A percentile compares a stretch with the other conserved stretches of the same genome.
Evolutionary conservation across 1,140 invertebrate species (phyloP).

Genomic region (Halesus radiatus): DNA sequence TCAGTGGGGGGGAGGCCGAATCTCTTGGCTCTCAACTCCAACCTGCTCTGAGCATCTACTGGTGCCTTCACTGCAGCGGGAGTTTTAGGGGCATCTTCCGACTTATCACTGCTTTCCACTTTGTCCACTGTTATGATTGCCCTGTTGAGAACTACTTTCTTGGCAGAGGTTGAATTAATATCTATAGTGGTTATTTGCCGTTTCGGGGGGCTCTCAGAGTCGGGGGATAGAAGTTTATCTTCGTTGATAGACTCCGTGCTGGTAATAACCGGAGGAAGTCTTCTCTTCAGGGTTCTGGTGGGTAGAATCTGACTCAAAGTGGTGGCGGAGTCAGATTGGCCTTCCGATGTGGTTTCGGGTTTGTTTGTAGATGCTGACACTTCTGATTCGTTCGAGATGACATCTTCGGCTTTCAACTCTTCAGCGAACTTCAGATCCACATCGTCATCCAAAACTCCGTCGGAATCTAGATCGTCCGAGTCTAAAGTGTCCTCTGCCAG

Average conservation of each 20-base stretch:
- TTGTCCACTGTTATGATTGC: constrained; percentile 66
- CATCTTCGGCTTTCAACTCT: constrained; percentile 66
- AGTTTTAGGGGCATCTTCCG: constrained; percentile 27
- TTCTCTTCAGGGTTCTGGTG: constrained; percentile 19
- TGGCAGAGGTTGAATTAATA: constrained; percentile 64
- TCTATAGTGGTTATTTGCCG: constrained; percentile 45
- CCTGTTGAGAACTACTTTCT: constrained; percentile 74
- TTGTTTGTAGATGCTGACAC: constrained; percentile 7
- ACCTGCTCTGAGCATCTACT: constrained; percentile 76
- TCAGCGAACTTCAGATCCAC: constrained; percentile 67
- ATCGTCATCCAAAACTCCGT: constrained; percentile 71
- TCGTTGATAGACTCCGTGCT: constrained; percentile 31
- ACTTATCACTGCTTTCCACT: constrained; percentile 55
- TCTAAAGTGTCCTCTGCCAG: constrained; percentile 66
- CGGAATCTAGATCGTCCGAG: constrained; percentile 68
- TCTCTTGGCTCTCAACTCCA: constrained; percentile 84
- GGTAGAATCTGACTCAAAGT: neutral
- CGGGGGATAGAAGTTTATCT: constrained; percentile 45
- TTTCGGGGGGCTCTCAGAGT: constrained; percentile 25
- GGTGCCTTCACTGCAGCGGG: constrained; percentile 70
- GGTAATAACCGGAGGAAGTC: constrained; percentile 23
- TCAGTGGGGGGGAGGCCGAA: constrained; percentile 78
- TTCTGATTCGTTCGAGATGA: constrained; percentile 61
- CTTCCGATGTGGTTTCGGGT: neutral
- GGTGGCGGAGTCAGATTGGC: constrained; percentile 11